Percentiles rank a stretch among this genome's conserved stretches.
These are phyloP conservation scores for Melanotaenia boesemani DNA, from an alignment of 2,797 vertebrate genomes.

Conservation along the genomic window DNA sequence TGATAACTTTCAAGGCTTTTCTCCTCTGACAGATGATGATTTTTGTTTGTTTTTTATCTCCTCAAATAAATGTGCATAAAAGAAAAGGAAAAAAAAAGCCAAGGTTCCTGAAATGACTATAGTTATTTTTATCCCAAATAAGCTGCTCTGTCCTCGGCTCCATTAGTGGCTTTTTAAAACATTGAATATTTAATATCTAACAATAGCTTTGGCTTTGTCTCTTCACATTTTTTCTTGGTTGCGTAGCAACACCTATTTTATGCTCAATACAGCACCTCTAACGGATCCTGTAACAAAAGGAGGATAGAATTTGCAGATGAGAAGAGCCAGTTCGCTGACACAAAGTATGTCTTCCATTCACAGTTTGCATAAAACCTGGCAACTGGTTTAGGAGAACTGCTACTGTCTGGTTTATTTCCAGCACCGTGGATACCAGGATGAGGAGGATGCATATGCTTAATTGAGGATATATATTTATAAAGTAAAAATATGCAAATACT, in stretches of 20 bases:
- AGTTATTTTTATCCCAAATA: conserved; percentile 54
- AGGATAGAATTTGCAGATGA: conserved; percentile 9
- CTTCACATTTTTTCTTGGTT: conserved; percentile 11
- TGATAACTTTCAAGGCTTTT: conserved; percentile 22
- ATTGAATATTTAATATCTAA: conserved; percentile 12
- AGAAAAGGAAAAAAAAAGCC: neutral
- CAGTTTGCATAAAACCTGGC: conserved; percentile 47
- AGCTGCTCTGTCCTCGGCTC: conserved; percentile 24
- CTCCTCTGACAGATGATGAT: conserved; percentile 8
- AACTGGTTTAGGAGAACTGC: conserved; percentile 43
- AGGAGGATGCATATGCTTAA: conserved; percentile 2
- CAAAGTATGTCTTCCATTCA: conserved; percentile 35
- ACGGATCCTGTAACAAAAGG: conserved; percentile 22
- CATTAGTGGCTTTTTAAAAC: conserved; percentile 19
- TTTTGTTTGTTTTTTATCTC: conserved; percentile 29
- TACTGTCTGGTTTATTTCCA: conserved; percentile 46
- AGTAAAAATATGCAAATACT: neutral
- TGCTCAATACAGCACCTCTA: conserved; percentile 20
- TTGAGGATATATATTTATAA: neutral
- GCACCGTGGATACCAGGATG: conserved; percentile 17
- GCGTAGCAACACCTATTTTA: conserved; percentile 41
- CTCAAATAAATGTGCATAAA: conserved; percentile 22
- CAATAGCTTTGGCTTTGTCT: conserved; percentile 9
- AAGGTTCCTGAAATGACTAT: conserved; percentile 30
- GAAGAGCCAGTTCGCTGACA: conserved; percentile 12